A percentile compares a stretch with the other conserved stretches of the same genome.
These are phyloP conservation scores for Synergus japonicus DNA, from an alignment of 2,888 invertebrate species.

Conservation along the genomic window DNA sequence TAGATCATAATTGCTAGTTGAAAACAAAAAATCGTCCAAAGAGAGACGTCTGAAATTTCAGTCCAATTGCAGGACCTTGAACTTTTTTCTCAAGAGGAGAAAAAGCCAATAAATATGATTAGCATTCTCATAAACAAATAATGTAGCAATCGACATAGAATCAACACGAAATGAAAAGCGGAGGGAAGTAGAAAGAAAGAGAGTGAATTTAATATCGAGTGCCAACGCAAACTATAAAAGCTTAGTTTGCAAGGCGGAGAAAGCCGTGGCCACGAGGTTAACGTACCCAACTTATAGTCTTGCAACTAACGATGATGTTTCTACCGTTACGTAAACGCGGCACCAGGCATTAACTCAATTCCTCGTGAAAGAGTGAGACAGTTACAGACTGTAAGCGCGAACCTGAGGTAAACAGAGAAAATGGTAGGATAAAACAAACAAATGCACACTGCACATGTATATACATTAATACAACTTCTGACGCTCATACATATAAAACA, in stretches of 20 bases:
- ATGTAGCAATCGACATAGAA: not conserved
- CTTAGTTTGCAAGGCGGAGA: conserved; percentile 56
- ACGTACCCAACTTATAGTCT: conserved; percentile 65
- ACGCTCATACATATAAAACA: not conserved
- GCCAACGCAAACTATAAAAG: conserved; percentile 44
- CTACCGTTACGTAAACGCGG: conserved; percentile 64
- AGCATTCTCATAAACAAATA: not conserved
- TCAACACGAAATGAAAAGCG: not conserved
- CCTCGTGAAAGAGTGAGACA: not conserved
- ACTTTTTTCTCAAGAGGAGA: not conserved
- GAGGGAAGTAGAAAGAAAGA: conserved; percentile 32
- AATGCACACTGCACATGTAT: not conserved
- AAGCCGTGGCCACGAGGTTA: conserved; percentile 64
- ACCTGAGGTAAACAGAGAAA: conserved; percentile 8
- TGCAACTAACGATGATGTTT: conserved; percentile 67
- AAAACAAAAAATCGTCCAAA: no score
- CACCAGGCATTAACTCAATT: conserved; percentile 45
- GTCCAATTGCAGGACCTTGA: not conserved
- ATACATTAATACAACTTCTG: not conserved
- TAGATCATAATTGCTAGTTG: no score
- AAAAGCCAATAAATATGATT: not conserved
- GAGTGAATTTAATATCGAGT: conserved; percentile 40
- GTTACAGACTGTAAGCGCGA: conserved; percentile 3
- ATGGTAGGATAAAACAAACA: conserved; percentile 13
- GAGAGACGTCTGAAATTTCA: no score